These are phyloP conservation scores for Desoria tigrina DNA, from an alignment of 2,888 invertebrate species.

Conservation along the genomic window DNA sequence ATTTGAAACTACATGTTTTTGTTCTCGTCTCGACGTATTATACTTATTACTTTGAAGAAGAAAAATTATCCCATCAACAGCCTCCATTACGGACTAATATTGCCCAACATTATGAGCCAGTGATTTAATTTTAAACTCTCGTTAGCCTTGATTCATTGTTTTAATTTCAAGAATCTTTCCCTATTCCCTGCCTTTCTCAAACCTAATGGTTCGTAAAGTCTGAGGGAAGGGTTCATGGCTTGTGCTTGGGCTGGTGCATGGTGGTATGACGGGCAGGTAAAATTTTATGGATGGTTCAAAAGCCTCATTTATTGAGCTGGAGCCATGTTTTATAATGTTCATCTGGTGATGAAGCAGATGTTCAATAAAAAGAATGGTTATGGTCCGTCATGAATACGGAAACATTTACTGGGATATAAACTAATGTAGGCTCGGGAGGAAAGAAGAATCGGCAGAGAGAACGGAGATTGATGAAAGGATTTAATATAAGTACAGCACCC, in stretches of 20 bases:
- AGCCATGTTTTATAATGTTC: neutral
- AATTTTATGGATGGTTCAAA: conserved; percentile 5
- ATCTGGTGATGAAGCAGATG: conserved; percentile 2
- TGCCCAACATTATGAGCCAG: too few relatives aligned
- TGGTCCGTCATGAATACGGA: conserved; percentile 1
- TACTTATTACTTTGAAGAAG: neutral
- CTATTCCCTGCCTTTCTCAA: too few relatives aligned
- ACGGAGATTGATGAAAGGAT: conserved; percentile 88
- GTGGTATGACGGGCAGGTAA: neutral
- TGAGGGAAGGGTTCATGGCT: too few relatives aligned
- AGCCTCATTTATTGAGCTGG: conserved; percentile 11
- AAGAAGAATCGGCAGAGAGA: conserved; percentile 93
- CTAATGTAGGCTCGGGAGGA: conserved; percentile 72
- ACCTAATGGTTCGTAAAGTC: too few relatives aligned
- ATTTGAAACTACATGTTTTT: conserved; percentile 24
- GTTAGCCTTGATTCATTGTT: too few relatives aligned
- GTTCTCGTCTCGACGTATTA: neutral
- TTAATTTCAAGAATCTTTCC: too few relatives aligned
- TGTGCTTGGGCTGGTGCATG: too few relatives aligned
- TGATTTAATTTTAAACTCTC: too few relatives aligned
- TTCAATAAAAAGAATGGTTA: conserved; percentile 6
- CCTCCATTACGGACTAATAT: too few relatives aligned
- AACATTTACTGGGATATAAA: conserved; percentile 3
- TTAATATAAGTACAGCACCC: conserved; percentile 74
- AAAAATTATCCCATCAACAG: too few relatives aligned